Percentiles rank a stretch among this genome's conserved stretches.
phyloP scores from a whole-genome alignment of 2,888 invertebrate species.

The Lithophane ornitopus region DNA sequence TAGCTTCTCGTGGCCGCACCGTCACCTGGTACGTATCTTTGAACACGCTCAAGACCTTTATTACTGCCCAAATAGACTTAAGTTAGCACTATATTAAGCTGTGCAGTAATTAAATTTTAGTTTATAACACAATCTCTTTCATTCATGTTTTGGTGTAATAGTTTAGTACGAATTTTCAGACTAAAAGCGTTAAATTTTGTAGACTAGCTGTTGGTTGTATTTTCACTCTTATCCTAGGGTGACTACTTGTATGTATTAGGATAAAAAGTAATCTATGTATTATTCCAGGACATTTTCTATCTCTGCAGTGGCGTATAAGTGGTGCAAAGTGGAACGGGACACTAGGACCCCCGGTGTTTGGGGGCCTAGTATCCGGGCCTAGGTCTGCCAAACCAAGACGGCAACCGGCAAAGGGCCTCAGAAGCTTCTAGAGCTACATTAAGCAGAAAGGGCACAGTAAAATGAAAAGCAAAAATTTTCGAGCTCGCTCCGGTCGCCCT shows the following conservation, averaged over 20 bases:
- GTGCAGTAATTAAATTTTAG: constrained; percentile 66
- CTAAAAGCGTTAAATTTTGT: not conserved
- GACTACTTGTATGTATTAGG: not conserved
- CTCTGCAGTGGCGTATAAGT: not conserved
- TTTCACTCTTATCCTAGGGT: not conserved
- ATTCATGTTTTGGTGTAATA: constrained; percentile 11
- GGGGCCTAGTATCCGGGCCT: not conserved
- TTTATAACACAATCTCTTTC: constrained; percentile 38
- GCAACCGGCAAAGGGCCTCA: not conserved
- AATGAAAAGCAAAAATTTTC: not conserved
- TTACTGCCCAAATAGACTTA: constrained; percentile 71
- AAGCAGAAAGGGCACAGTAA: not conserved
- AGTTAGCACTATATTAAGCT: constrained; percentile 62
- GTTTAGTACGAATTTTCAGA: not conserved
- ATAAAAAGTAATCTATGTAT: not conserved
- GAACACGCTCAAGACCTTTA: constrained; percentile 71
- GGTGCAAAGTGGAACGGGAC: not conserved
- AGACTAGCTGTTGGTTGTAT: not conserved
- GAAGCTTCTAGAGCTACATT: not conserved
- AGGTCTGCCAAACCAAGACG: not conserved
- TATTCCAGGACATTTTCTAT: not conserved
- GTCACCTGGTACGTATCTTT: constrained; percentile 67
- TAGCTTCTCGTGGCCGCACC: constrained; percentile 61
- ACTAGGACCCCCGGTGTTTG: not conserved
- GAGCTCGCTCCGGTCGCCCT: not conserved